Base-by-base conservation (phyloP, 2,888 invertebrate species). In the Auanema freiburgensis region DNA sequence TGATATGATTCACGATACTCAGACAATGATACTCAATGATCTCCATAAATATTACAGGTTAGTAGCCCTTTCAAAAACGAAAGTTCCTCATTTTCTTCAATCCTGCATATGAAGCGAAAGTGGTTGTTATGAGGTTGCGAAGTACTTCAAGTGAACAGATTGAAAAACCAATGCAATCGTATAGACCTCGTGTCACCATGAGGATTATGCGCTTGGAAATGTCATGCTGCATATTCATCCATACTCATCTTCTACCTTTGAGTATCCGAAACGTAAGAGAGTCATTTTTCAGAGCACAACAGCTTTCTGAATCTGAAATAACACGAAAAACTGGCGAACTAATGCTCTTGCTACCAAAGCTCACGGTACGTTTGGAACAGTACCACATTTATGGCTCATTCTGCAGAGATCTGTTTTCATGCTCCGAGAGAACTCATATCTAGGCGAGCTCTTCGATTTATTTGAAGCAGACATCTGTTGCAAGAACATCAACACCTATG, bases 371-470 rank as follows among this genome's bases (percentile, higher is more conserved):
- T n/a, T n/a, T n/a, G n/a, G n/a, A n/a, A n/a, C n/a, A n/a, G n/a
- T n/a, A n/a, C n/a, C n/a, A n/a, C 44, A 43, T 44, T 23, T 1
- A 1, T 10, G 10, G 41, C 2, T 52, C 18, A 33, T 23, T n/a
- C n/a, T n/a, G n/a, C 67, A 79, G 79, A 66, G 68, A 51, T 74
- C 75, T 18, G 74, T 75, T 14, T 69, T 69, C 18, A 71, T 78
- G 72, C 65, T 80, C 21, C 66, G 68, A 24, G 80, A 80, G 57
- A 79, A 79, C 62, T 80, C 71, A 25, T 69, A 76, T 23, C 59
- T 80, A 16, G 79, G 78, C 33, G 78, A 75, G 57, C 62, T 80
- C 33, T 80, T 80, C 71, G 76, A 80, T 62, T 71, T 78, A 54
- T 77, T 77, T 58, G 78, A 79, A 42, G 72, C 73, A 21, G 79